Conservation (phyloP, 2,797 vertebrate species). For the Picus viridis region DNA sequence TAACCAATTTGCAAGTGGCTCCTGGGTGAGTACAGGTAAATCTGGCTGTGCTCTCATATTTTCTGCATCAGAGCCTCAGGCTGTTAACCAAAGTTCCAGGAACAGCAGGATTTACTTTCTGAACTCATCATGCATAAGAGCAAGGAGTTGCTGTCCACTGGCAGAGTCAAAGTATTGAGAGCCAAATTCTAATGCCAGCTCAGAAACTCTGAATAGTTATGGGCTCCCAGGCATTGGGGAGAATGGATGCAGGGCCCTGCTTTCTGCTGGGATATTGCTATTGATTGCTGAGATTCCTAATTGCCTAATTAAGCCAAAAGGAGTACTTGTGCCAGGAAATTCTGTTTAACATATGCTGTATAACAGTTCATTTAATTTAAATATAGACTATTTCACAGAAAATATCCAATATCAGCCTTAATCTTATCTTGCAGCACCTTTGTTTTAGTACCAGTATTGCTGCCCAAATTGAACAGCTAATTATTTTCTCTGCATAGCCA, state of each 20-base stretch:
- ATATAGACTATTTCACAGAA: neutral
- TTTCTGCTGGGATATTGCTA: neutral
- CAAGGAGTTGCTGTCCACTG: neutral
- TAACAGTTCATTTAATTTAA: neutral
- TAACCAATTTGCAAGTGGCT: conserved; percentile 26
- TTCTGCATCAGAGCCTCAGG: conserved; percentile 32
- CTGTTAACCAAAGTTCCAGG: conserved; percentile 38
- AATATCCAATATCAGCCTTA: neutral
- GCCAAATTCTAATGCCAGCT: neutral
- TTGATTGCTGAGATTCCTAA: conserved; percentile 23
- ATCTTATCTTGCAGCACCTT: conserved; percentile 8
- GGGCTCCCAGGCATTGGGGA: neutral
- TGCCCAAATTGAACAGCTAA: conserved; percentile 40
- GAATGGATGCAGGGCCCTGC: neutral
- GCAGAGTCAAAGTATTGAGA: neutral
- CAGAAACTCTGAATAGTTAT: neutral
- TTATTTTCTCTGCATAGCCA: neutral
- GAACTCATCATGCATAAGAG: conserved; percentile 5
- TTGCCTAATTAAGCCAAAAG: neutral
- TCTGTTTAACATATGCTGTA: neutral
- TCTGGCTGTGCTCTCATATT: neutral
- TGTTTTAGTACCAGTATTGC: neutral
- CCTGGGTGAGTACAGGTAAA: conserved; percentile 24
- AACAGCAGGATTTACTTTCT: conserved; percentile 3
- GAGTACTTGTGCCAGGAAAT: neutral